Conservation (phyloP, 1,140 invertebrate genomes). For the Venustaconcha ellipsiformis region DNA sequence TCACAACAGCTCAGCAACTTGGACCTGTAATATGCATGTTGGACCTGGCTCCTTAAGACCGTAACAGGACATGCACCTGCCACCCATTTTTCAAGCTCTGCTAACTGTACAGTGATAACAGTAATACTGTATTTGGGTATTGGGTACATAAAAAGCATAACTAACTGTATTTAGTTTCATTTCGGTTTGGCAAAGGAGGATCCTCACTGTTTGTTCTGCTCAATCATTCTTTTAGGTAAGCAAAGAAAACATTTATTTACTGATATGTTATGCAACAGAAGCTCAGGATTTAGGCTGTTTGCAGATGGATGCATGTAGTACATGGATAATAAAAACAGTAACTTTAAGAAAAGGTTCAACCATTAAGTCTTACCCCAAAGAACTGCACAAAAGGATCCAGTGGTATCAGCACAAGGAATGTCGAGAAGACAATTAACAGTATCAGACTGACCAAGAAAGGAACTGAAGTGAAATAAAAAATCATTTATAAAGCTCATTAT, state of each 20-base stretch:
- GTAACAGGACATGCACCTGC: too few relatives aligned
- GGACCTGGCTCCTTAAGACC: too few relatives aligned
- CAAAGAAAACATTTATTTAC: background rate
- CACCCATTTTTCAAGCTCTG: too few relatives aligned
- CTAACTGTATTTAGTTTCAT: background rate
- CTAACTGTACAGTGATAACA: too few relatives aligned
- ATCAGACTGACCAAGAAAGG: conserved; percentile 43
- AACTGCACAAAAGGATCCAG: conserved; percentile 38
- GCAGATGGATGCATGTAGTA: too few relatives aligned
- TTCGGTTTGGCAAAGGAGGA: background rate
- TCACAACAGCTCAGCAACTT: too few relatives aligned
- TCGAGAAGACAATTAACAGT: conserved; percentile 43
- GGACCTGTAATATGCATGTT: too few relatives aligned
- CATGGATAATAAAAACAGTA: too few relatives aligned
- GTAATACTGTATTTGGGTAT: background rate
- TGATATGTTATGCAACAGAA: background rate
- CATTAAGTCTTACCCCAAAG: conserved; percentile 43
- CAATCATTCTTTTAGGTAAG: background rate
- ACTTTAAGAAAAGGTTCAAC: too few relatives aligned
- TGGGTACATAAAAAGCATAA: too few relatives aligned
- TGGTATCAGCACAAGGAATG: conserved; percentile 49
- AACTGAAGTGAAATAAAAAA: conserved; percentile 40
- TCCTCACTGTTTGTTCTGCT: background rate
- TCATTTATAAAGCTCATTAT: background rate
- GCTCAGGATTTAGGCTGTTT: background rate